Percentiles rank a stretch among this genome's conserved stretches.
phyloP scores from a whole-genome alignment of 2,797 vertebrate species.

The Argya squamiceps region DNA sequence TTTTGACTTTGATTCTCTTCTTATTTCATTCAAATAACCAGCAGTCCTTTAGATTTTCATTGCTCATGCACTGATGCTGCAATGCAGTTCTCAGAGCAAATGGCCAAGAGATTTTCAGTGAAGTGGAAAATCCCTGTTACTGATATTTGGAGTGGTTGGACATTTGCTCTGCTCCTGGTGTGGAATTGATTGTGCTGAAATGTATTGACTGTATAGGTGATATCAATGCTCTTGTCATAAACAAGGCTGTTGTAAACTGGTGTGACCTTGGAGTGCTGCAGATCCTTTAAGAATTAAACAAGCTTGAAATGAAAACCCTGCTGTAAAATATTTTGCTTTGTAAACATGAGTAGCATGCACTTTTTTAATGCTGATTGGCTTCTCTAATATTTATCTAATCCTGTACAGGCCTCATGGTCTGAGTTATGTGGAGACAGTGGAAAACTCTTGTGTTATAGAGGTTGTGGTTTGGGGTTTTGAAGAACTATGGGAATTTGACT shows the following conservation, averaged over 20 bases:
- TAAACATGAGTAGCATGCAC: not conserved
- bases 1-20: not conserved
- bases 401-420: not conserved
- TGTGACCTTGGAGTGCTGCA: not conserved
- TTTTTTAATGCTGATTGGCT: not conserved
- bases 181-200: not conserved
- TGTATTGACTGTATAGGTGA: not conserved
- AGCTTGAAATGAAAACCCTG: not conserved
- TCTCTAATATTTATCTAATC: not conserved
- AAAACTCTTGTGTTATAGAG: not conserved
- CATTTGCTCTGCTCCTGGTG: not conserved
- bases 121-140: not conserved
- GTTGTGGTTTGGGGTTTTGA: not conserved
- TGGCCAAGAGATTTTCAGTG: not conserved
- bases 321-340: not conserved
- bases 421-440: not conserved
- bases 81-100: not conserved
- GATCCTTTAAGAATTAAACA: not conserved
- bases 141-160: not conserved
- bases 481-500: not conserved
- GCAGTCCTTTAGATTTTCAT: not conserved
- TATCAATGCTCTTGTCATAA: not conserved
- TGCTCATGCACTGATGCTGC: not conserved
- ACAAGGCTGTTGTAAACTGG: not conserved
- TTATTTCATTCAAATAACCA: not conserved